A percentile compares a stretch with the other conserved stretches of the same genome.
Conservation (phyloP, 1,140 invertebrate genomes). For the Habropoda laboriosa region DNA sequence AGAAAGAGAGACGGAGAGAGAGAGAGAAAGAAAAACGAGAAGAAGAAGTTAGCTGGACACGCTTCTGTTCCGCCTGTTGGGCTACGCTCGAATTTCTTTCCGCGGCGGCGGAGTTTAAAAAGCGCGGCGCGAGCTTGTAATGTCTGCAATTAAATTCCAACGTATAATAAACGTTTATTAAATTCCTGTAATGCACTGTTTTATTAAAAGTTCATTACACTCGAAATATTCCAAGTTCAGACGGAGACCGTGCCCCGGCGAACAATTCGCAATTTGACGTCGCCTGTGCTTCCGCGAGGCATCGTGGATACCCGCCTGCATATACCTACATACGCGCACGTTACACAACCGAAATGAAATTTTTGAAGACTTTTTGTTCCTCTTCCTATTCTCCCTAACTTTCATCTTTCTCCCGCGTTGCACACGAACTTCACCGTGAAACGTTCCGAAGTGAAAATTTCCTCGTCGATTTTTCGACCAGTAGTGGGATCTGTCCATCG, state of each 20-base stretch:
- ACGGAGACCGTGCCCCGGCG: too few species aligned
- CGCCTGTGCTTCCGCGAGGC: not conserved
- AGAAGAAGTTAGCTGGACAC: not conserved
- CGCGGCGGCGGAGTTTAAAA: not conserved
- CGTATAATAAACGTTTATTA: constrained; percentile 36
- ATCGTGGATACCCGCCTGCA: too few species aligned
- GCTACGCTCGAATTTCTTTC: not conserved
- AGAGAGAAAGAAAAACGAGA: not conserved
- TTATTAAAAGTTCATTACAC: constrained; percentile 35
- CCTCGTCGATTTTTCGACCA: not conserved
- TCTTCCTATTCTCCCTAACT: not conserved
- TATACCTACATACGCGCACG: too few species aligned
- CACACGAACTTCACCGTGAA: too few species aligned
- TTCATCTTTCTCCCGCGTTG: too few species aligned
- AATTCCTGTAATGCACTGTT: constrained; percentile 34
- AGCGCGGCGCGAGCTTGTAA: not conserved
- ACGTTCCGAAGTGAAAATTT: not conserved
- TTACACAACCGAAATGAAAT: constrained; percentile 3
- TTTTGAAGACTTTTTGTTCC: not conserved
- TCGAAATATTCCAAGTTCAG: constrained; percentile 2
- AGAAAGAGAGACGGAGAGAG: not conserved
- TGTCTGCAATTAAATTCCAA: constrained; percentile 27
- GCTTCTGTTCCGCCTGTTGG: not conserved
- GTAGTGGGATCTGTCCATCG: too few species aligned
- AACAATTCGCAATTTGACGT: constrained; percentile 9